Conservation (phyloP, 1,140 invertebrate genomes). For the Cydia pomonella region DNA sequence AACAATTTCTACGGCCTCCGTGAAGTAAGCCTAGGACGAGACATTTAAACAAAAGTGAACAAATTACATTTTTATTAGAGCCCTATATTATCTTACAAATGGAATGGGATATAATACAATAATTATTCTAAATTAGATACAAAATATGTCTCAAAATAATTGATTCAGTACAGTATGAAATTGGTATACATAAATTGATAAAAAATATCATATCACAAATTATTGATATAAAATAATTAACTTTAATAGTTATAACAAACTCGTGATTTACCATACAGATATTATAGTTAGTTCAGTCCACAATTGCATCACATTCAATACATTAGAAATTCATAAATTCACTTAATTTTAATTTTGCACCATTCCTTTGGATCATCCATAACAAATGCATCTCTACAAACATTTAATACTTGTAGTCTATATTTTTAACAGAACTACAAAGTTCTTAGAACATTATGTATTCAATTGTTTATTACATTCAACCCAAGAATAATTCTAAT, state of each 20-base stretch:
- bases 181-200: conserved; percentile 58
- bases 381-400: conserved; percentile 39
- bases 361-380: conserved; percentile 63
- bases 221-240: conserved; percentile 42
- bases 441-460: conserved; percentile 25
- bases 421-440: not conserved
- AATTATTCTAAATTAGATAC: conserved; percentile 66
- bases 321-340: conserved; percentile 55
- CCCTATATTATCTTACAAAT: conserved; percentile 47
- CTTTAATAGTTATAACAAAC: conserved; percentile 45
- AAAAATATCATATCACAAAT: conserved; percentile 58
- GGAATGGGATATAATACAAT: conserved; percentile 73
- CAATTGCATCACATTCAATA: conserved; percentile 62
- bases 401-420: conserved; percentile 10
- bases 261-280: conserved; percentile 55
- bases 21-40: conserved; percentile 34
- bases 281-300: conserved; percentile 61
- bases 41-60: conserved; percentile 37
- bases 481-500: conserved; percentile 45
- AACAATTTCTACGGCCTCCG: conserved; percentile 4
- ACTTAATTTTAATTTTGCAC: conserved; percentile 40
- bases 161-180: conserved; percentile 60
- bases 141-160: conserved; percentile 69
- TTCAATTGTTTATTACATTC: not conserved
- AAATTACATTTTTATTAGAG: conserved; percentile 57